These are phyloP conservation scores for Buphagus erythrorhynchus DNA, from an alignment of 2,797 vertebrate species.

Conservation along the genomic window DNA sequence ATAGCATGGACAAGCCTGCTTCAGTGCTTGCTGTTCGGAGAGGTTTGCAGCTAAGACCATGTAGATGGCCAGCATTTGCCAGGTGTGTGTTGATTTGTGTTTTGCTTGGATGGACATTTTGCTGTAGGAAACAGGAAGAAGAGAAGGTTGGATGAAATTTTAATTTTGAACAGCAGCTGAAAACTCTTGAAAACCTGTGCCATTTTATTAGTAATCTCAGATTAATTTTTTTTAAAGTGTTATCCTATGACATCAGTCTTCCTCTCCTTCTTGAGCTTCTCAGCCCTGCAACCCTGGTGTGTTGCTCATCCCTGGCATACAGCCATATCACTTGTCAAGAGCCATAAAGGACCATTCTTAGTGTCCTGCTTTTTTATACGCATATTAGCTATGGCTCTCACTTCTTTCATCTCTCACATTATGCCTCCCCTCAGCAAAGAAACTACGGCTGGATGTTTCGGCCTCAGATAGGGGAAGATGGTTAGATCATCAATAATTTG, in stretches of 20 bases:
- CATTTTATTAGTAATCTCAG: not conserved
- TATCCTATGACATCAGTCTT: not conserved
- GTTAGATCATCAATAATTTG: not conserved
- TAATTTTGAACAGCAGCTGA: not conserved
- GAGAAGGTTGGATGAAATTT: not conserved
- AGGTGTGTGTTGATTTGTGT: not conserved
- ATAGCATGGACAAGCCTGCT: conserved; percentile 52
- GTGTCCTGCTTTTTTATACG: not conserved
- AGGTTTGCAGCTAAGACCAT: not conserved
- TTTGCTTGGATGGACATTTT: not conserved
- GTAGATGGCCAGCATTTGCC: conserved; percentile 1
- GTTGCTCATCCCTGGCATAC: not conserved
- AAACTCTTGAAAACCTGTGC: not conserved
- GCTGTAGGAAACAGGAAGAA: not conserved
- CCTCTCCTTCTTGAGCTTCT: not conserved
- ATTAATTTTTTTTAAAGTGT: not conserved
- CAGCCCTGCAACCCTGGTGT: not conserved
- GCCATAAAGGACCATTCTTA: not conserved
- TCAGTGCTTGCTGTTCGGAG: not conserved
- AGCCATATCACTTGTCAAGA: not conserved
- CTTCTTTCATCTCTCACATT: not conserved
- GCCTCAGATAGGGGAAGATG: not conserved
- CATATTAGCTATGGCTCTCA: not conserved
- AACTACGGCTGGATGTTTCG: not conserved
- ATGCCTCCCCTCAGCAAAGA: not conserved